A percentile compares a stretch with the other conserved stretches of the same genome.
These are phyloP conservation scores for Drosophila asahinai DNA, from an alignment of 1,140 invertebrate genomes.

Conservation along the genomic window DNA sequence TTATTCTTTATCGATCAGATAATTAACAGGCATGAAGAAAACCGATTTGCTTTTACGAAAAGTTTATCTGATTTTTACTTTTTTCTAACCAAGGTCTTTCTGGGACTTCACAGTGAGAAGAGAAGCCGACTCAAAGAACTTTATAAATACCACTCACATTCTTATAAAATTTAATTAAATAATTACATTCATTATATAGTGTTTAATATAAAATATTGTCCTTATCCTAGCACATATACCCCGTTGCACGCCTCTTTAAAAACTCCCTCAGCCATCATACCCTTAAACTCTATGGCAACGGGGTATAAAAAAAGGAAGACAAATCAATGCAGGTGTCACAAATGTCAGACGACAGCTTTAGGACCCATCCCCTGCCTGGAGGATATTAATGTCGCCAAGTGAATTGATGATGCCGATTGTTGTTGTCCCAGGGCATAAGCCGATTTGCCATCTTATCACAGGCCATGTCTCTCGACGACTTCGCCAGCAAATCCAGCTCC, in stretches of 20 bases:
- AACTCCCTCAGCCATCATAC: background rate
- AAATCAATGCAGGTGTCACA: conserved; percentile 84
- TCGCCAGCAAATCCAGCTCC: conserved; percentile 23
- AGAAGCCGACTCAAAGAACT: no score
- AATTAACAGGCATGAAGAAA: no score
- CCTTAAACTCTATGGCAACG: conserved; percentile 4
- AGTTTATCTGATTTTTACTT: no score
- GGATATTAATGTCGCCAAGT: conserved; percentile 83
- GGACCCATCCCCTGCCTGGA: conserved; percentile 37
- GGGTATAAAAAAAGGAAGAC: conserved; percentile 63
- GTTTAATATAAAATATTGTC: no score
- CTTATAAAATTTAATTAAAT: no score
- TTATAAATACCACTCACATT: no score
- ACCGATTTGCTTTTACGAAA: no score
- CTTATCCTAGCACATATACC: no score
- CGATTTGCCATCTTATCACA: conserved; percentile 82
- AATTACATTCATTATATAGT: no score
- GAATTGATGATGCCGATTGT: conserved; percentile 82
- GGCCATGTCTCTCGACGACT: conserved; percentile 34
- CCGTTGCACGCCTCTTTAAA: background rate
- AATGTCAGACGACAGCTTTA: conserved; percentile 81
- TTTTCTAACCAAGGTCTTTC: no score
- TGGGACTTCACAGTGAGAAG: no score
- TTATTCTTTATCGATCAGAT: no score
- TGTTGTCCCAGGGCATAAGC: conserved; percentile 69